Evolutionary conservation across 2,888 invertebrate species (phyloP).

Genomic region (Cenopis cana): DNA sequence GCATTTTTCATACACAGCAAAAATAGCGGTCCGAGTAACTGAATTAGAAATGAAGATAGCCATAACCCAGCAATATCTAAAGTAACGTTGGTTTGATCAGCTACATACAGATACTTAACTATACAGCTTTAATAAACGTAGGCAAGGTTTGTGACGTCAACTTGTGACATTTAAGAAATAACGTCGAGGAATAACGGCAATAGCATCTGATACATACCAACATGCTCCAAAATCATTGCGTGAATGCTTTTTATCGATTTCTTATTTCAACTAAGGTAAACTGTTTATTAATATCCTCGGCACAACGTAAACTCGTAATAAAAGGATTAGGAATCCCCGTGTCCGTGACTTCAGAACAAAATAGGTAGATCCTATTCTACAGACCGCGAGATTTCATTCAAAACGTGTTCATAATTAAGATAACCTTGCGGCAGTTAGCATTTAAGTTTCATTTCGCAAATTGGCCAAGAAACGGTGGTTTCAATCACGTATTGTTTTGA

Average conservation of each 20-base stretch:
- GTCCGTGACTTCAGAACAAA: conserved; percentile 10
- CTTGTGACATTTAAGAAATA: conserved; percentile 32
- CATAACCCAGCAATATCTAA: conserved; percentile 25
- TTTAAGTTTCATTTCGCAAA: conserved; percentile 38
- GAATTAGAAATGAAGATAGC: conserved; percentile 19
- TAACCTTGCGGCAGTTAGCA: conserved; percentile 37
- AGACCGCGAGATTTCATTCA: conserved; percentile 24
- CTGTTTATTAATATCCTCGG: conserved; percentile 10
- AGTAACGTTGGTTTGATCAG: conserved; percentile 30
- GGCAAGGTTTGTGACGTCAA: conserved; percentile 26
- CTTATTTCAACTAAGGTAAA: conserved; percentile 12
- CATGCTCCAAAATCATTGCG: conserved; percentile 3
- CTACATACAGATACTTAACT: conserved; percentile 18
- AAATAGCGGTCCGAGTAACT: conserved; percentile 25
- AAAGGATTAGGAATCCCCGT: background rate
- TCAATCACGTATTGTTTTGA: conserved; percentile 35
- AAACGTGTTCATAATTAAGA: conserved; percentile 40
- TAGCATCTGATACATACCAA: background rate
- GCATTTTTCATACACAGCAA: background rate
- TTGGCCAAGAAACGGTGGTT: conserved; percentile 38
- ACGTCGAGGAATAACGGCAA: conserved; percentile 18
- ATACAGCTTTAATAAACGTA: conserved; percentile 13
- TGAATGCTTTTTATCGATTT: conserved; percentile 23
- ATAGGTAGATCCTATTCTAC: conserved; percentile 1
- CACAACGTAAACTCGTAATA: background rate